Percentiles rank a stretch among this genome's conserved stretches.
These are phyloP conservation scores for Cyclina sinensis DNA, from an alignment of 1,140 invertebrate species.

Conservation along the genomic window DNA sequence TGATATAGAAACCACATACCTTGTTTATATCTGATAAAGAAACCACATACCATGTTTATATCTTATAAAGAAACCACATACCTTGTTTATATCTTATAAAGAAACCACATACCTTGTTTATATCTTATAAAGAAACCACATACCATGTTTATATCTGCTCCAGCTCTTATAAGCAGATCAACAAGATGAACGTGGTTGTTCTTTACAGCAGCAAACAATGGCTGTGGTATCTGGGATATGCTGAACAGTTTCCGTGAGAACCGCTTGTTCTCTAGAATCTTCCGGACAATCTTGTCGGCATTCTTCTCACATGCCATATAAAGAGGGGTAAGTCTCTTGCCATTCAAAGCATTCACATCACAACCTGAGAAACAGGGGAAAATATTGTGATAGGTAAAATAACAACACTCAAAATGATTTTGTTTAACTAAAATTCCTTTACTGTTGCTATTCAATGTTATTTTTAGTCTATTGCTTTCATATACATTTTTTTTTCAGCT, in stretches of 20 bases:
- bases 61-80: too few relatives aligned
- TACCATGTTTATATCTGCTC: conserved; percentile 85
- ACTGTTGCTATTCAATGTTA: too few relatives aligned
- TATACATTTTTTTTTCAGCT: too few relatives aligned
- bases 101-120: too few relatives aligned
- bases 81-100: too few relatives aligned
- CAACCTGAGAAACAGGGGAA: conserved; percentile 82
- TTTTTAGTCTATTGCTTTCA: too few relatives aligned
- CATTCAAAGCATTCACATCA: conserved; percentile 79
- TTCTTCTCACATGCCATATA: conserved; percentile 83
- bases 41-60: too few relatives aligned
- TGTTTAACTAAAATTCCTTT: not conserved
- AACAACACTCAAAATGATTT: not conserved
- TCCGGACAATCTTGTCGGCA: conserved; percentile 75
- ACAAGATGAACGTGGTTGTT: conserved; percentile 77
- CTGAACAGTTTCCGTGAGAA: conserved; percentile 69
- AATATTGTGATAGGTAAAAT: not conserved
- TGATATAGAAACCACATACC: too few relatives aligned
- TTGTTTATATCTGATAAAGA: too few relatives aligned
- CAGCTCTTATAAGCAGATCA: conserved; percentile 78
- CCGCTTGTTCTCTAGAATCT: conserved; percentile 73
- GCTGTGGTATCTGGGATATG: conserved; percentile 77
- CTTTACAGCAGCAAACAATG: conserved; percentile 81
- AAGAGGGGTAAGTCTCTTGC: conserved; percentile 77
- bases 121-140: too few relatives aligned